Evolutionary conservation across 2,888 invertebrate species (phyloP).

Genomic region (Scaptomyza tumidula): DNA sequence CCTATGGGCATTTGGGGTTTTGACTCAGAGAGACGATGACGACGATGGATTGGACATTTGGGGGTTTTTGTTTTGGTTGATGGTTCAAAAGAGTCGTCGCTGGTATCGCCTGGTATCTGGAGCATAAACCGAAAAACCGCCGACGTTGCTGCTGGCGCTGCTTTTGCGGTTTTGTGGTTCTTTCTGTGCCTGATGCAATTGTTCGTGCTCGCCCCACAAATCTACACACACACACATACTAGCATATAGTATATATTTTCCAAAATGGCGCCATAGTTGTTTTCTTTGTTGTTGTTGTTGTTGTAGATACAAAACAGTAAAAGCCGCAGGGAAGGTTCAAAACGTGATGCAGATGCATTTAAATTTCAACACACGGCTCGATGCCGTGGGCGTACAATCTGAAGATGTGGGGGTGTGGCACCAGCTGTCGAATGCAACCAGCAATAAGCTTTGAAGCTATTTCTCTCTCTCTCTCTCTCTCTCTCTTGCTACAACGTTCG

Average conservation of each 20-base stretch:
- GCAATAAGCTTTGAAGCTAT: slow-evolving; percentile 36
- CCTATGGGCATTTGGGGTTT: slow-evolving; percentile 21
- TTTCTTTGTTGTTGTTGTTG: slow-evolving; percentile 9
- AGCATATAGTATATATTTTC: slow-evolving; percentile 57
- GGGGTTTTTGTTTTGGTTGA: slow-evolving; percentile 44
- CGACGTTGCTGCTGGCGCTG: slow-evolving; percentile 43
- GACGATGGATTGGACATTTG: slow-evolving; percentile 54
- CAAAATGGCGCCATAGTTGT: slow-evolving; percentile 67
- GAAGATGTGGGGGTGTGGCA: slow-evolving; percentile 41
- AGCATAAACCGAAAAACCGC: slow-evolving; percentile 68
- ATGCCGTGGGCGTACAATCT: slow-evolving; percentile 21
- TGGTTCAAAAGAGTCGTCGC: slow-evolving; percentile 61
- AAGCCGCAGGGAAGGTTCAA: slow-evolving; percentile 61
- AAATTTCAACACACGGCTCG: slow-evolving; percentile 39
- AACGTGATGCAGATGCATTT: slow-evolving; percentile 65
- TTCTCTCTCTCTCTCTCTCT: not conserved
- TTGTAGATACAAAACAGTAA: slow-evolving; percentile 63
- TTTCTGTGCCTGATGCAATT: slow-evolving; percentile 74
- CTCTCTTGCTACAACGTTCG: not conserved
- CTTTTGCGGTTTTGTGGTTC: slow-evolving; percentile 76
- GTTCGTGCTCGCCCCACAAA: slow-evolving; percentile 59
- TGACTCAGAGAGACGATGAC: slow-evolving; percentile 27
- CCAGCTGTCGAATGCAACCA: slow-evolving; percentile 50
- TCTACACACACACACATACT: slow-evolving; percentile 16
- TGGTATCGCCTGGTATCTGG: slow-evolving; percentile 53